Conservation (phyloP, 2,888 invertebrate genomes). For the Endomychus coccineus region DNA sequence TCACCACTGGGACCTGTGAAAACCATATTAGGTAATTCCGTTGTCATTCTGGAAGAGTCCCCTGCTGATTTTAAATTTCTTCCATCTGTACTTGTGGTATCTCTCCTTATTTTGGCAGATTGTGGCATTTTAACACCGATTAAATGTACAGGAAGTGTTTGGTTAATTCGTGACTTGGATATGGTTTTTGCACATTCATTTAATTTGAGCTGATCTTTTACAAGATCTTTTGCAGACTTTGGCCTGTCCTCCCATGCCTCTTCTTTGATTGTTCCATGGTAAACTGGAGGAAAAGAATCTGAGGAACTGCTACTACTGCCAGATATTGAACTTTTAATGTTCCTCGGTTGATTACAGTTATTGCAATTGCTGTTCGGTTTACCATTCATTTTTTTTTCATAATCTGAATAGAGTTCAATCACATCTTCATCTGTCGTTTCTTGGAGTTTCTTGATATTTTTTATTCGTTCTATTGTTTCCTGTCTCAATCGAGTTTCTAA, state of each 20-base stretch:
- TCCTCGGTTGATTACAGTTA: conserved; percentile 1
- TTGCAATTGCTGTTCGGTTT: conserved; percentile 13
- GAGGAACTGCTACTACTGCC: conserved; percentile 7
- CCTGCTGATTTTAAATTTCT: conserved; percentile 36
- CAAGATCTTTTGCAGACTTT: conserved; percentile 39
- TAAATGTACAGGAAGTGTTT: conserved; percentile 37
- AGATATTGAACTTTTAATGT: background rate
- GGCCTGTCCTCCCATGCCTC: conserved; percentile 28
- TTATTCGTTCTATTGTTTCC: conserved; percentile 35
- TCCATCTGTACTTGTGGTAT: conserved; percentile 17
- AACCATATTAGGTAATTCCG: conserved; percentile 23
- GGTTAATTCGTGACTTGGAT: conserved; percentile 29
- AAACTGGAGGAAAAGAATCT: conserved; percentile 34
- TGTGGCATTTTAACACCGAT: conserved; percentile 24
- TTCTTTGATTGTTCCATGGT: conserved; percentile 20
- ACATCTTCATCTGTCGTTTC: conserved; percentile 31
- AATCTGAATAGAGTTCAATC: conserved; percentile 38
- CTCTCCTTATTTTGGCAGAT: conserved; percentile 18
- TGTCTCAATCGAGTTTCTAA: conserved; percentile 45
- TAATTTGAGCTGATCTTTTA: conserved; percentile 22
- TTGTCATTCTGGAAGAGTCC: conserved; percentile 28
- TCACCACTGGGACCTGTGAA: conserved; percentile 25
- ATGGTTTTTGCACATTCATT: conserved; percentile 5
- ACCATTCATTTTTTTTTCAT: conserved; percentile 32
- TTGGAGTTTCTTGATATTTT: conserved; percentile 24